Percentiles rank a stretch among this genome's conserved stretches.
Conservation (phyloP, 1,140 invertebrate species). For the Polypedilum vanderplanki region DNA sequence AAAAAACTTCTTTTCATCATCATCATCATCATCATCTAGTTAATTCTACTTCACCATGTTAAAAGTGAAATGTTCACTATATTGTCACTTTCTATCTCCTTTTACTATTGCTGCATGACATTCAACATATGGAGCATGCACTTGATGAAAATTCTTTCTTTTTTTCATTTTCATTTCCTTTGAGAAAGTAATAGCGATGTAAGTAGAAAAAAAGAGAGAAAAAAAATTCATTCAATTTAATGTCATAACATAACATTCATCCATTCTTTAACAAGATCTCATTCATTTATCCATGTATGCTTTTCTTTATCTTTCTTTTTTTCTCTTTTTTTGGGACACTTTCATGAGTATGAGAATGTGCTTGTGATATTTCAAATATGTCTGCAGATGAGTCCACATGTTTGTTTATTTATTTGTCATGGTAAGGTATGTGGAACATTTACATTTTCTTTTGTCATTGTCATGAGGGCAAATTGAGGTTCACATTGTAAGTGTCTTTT, state of each 20-base stretch:
- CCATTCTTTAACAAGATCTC: too few relatives aligned
- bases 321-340: too few relatives aligned
- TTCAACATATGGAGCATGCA: neutral
- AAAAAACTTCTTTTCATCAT: neutral
- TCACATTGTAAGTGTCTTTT: too few relatives aligned
- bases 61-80: too few relatives aligned
- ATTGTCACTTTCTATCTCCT: neutral
- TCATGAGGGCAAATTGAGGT: too few relatives aligned
- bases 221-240: neutral
- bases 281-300: neutral
- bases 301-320: neutral
- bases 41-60: neutral
- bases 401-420: too few relatives aligned
- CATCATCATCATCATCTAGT: constrained; percentile 13
- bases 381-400: too few relatives aligned
- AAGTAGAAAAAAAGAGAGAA: neutral
- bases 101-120: neutral
- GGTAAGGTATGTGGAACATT: too few relatives aligned
- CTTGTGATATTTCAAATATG: too few relatives aligned
- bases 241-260: neutral
- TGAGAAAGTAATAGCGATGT: neutral
- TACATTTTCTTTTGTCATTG: too few relatives aligned
- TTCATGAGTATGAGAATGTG: too few relatives aligned
- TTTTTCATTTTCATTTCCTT: neutral
- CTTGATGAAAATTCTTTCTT: neutral